Percentiles rank a stretch among this genome's conserved stretches.
phyloP scores from a whole-genome alignment of 2,113 vertebrate species.

The Campylorhamphus procurvoides region DNA sequence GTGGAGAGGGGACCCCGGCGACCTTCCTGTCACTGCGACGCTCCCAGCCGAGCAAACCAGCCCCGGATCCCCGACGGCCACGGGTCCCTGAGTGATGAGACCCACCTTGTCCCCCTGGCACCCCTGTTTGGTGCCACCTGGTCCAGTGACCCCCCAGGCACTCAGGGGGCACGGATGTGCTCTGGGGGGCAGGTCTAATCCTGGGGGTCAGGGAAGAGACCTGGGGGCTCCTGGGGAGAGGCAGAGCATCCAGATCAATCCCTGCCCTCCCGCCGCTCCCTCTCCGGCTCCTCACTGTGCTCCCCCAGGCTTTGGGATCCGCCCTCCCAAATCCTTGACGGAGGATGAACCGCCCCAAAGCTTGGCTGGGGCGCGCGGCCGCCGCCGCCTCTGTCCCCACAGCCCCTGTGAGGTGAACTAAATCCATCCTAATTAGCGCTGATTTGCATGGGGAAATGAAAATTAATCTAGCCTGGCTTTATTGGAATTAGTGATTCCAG shows the following conservation, averaged over 20 bases:
- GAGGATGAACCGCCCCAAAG: not conserved
- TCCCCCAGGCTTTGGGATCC: not conserved
- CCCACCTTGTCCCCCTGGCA: not conserved
- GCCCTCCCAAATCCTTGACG: not conserved
- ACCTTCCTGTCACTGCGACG: accelerated
- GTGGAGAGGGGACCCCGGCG: too few relatives aligned
- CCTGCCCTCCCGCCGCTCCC: not conserved
- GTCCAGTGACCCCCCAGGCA: not conserved
- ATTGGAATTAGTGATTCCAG: slow-evolving; percentile 29
- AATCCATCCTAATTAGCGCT: slow-evolving; percentile 73
- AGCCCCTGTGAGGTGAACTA: slow-evolving; percentile 63
- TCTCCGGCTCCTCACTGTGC: not conserved
- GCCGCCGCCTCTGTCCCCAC: slow-evolving; percentile 36
- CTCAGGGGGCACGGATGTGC: accelerated
- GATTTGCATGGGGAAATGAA: slow-evolving; percentile 71
- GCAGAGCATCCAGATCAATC: not conserved
- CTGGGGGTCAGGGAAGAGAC: not conserved
- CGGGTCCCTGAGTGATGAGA: not conserved
- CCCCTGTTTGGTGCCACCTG: accelerated
- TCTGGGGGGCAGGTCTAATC: too few relatives aligned
- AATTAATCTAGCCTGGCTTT: slow-evolving; percentile 55
- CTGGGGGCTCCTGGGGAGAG: not conserved
- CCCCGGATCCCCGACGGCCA: accelerated
- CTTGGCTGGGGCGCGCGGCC: not conserved
- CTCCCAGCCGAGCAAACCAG: not conserved